phyloP scores from a whole-genome alignment of 2,113 vertebrate species.

The Heptranchias perlo region DNA sequence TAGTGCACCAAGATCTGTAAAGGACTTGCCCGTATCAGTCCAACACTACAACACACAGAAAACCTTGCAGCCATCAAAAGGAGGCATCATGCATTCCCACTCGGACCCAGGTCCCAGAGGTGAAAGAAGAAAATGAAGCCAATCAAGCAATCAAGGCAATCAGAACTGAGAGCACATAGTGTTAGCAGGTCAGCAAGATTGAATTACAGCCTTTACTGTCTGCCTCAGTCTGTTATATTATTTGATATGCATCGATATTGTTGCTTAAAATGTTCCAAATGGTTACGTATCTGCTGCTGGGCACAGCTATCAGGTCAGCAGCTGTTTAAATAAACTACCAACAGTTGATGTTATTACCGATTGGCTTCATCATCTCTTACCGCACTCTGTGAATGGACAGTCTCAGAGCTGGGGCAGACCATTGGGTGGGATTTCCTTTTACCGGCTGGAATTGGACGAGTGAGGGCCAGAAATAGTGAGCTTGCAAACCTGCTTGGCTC shows the following conservation, averaged over 20 bases:
- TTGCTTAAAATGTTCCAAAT: background rate
- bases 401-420: too few relatives aligned
- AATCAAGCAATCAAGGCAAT: background rate
- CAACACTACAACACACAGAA: background rate
- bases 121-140: background rate
- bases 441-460: too few relatives aligned
- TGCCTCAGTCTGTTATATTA: background rate
- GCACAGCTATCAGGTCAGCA: background rate
- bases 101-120: background rate
- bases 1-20: too few relatives aligned
- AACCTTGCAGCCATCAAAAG: background rate
- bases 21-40: too few relatives aligned
- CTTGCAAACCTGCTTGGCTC: too few relatives aligned
- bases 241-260: background rate
- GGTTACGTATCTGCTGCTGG: background rate
- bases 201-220: background rate
- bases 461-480: too few relatives aligned
- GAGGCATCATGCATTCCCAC: background rate
- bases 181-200: background rate
- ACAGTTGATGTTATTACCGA: background rate
- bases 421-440: too few relatives aligned
- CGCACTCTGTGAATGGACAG: background rate
- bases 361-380: background rate
- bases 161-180: background rate
- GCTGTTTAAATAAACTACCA: background rate